These are phyloP conservation scores for Erythrocebus patas DNA, from an alignment of 2,113 vertebrate genomes.

Conservation along the genomic window DNA sequence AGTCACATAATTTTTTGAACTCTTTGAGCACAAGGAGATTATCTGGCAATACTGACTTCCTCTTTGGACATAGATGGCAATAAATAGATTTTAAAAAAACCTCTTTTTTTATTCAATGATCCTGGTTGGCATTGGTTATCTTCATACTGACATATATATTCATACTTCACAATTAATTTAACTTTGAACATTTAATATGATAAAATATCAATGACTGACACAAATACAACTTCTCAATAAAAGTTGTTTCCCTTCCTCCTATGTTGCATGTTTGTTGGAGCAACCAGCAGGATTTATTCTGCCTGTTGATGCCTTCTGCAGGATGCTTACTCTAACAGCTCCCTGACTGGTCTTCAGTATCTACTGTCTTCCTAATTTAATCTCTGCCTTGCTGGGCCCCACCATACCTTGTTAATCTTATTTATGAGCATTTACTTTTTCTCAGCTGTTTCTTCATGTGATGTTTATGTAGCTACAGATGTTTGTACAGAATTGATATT, in stretches of 20 bases:
- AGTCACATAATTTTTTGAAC: background rate
- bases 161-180: background rate
- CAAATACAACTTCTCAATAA: background rate
- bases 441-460: background rate
- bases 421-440: background rate
- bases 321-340: fast-evolving
- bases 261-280: background rate
- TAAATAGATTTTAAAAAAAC: background rate
- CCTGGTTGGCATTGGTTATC: background rate
- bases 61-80: background rate
- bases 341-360: background rate
- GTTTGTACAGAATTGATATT: background rate
- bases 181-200: background rate
- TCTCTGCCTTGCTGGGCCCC: background rate
- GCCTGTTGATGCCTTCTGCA: background rate
- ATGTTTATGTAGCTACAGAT: background rate
- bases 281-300: background rate
- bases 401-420: background rate
- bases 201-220: background rate
- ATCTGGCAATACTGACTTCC: background rate
- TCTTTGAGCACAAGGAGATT: background rate
- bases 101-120: background rate
- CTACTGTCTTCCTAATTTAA: background rate
- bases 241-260: background rate
- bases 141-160: background rate